Conservation (phyloP, 2,797 vertebrate genomes). For the Amphiprion clarkii region DNA sequence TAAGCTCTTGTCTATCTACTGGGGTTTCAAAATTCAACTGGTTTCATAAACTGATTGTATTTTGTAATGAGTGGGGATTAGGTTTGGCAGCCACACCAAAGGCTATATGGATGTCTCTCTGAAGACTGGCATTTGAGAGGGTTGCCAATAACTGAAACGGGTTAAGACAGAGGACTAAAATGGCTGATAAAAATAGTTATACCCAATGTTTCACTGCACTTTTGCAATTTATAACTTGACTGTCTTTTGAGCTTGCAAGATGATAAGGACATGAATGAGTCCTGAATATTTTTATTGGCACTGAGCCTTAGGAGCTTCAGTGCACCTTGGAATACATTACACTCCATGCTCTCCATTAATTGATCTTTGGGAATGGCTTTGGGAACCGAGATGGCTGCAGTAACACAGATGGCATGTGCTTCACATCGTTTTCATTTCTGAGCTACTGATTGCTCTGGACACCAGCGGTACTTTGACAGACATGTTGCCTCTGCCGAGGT, state of each 20-base stretch:
- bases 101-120: constrained; percentile 29
- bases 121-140: constrained; percentile 34
- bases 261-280: constrained; percentile 23
- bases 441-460: neutral
- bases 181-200: constrained; percentile 37
- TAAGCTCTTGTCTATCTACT: constrained; percentile 71
- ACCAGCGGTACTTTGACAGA: neutral
- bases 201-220: constrained; percentile 29
- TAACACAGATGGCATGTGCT: constrained; percentile 14
- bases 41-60: constrained; percentile 76
- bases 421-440: neutral
- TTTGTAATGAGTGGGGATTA: constrained; percentile 67
- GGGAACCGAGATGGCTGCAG: neutral
- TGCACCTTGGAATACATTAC: constrained; percentile 14
- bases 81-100: constrained; percentile 46
- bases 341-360: neutral
- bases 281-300: constrained; percentile 28
- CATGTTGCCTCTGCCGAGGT: no score
- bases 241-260: constrained; percentile 21
- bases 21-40: constrained; percentile 70
- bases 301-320: constrained; percentile 1
- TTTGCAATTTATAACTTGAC: constrained; percentile 41
- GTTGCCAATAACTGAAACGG: constrained; percentile 43
- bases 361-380: constrained; percentile 34
- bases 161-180: constrained; percentile 22